phyloP scores from a whole-genome alignment of 2,797 vertebrate species.

The Anableps anableps region DNA sequence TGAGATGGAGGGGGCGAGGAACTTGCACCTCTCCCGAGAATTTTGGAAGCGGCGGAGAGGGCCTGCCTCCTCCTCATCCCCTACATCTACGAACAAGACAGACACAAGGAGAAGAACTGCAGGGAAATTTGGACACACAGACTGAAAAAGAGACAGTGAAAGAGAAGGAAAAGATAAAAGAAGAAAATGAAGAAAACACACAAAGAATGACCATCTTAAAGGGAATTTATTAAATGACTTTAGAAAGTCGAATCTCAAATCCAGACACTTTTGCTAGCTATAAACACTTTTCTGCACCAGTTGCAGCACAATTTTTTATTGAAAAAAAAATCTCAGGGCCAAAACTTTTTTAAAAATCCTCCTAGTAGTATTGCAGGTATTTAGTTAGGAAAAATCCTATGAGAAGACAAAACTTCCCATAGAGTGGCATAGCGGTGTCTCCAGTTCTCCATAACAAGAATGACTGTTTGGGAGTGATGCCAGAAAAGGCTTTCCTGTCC shows the following conservation, averaged over 20 bases:
- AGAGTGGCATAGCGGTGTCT: neutral
- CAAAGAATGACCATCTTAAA: constrained; percentile 68
- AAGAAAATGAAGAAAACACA: constrained; percentile 25
- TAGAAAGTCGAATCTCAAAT: neutral
- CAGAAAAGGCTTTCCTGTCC: neutral
- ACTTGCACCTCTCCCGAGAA: constrained; percentile 88
- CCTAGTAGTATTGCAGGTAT: neutral
- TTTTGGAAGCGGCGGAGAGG: constrained; percentile 87
- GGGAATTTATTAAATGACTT: neutral
- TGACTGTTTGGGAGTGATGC: neutral
- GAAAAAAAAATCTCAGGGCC: neutral
- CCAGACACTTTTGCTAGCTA: neutral
- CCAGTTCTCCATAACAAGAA: neutral
- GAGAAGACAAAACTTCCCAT: neutral
- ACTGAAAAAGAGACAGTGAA: constrained; percentile 60
- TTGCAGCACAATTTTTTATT: neutral
- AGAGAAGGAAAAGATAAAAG: constrained; percentile 31
- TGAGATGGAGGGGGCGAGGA: constrained; percentile 93
- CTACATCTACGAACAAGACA: constrained; percentile 94
- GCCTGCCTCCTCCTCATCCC: constrained; percentile 93
- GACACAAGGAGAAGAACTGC: constrained; percentile 91
- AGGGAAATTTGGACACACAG: constrained; percentile 87
- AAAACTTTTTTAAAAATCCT: neutral
- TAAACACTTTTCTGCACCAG: neutral
- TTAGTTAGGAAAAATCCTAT: neutral